A percentile compares a stretch with the other conserved stretches of the same genome.
Evolutionary conservation across 2,888 invertebrate genomes (phyloP).

Genomic region (Charanyca ferruginea): DNA sequence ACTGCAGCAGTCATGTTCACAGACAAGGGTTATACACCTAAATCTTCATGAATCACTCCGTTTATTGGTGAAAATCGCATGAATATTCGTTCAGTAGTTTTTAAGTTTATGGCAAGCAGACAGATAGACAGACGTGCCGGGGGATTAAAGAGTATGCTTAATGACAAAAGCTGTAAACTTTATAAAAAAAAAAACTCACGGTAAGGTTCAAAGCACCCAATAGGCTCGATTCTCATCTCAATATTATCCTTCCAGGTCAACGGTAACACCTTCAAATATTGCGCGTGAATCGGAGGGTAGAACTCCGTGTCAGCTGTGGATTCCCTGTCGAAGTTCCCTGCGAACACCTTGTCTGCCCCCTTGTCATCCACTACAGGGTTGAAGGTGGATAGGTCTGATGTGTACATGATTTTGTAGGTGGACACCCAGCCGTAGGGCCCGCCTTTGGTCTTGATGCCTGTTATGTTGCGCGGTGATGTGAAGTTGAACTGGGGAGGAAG

Average conservation of each 20-base stretch:
- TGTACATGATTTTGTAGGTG: slow-evolving; percentile 94
- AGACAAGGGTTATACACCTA: too few relatives aligned
- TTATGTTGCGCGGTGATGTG: slow-evolving; percentile 93
- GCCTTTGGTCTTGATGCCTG: slow-evolving; percentile 94
- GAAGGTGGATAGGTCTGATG: slow-evolving; percentile 93
- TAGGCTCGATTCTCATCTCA: slow-evolving; percentile 94
- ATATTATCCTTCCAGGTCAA: slow-evolving; percentile 94
- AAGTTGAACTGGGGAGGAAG: slow-evolving; percentile 93
- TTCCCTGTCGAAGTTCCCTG: slow-evolving; percentile 93
- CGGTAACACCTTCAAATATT: slow-evolving; percentile 94
- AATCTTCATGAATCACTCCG: too few relatives aligned
- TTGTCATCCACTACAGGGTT: slow-evolving; percentile 92
- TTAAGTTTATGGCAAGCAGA: too few relatives aligned
- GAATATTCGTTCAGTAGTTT: too few relatives aligned
- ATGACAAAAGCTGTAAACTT: too few relatives aligned
- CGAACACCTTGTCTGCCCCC: slow-evolving; percentile 91
- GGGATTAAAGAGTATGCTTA: too few relatives aligned
- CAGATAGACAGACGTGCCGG: too few relatives aligned
- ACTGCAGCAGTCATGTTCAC: too few relatives aligned
- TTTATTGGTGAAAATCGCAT: too few relatives aligned
- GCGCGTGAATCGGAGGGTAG: slow-evolving; percentile 93
- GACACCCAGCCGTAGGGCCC: slow-evolving; percentile 94
- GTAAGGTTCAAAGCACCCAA: slow-evolving; percentile 95
- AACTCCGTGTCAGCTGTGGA: slow-evolving; percentile 93
- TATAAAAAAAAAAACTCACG: slow-evolving; percentile 77